phyloP scores from a whole-genome alignment of 1,140 invertebrate genomes.

The Mylabris phalerata region DNA sequence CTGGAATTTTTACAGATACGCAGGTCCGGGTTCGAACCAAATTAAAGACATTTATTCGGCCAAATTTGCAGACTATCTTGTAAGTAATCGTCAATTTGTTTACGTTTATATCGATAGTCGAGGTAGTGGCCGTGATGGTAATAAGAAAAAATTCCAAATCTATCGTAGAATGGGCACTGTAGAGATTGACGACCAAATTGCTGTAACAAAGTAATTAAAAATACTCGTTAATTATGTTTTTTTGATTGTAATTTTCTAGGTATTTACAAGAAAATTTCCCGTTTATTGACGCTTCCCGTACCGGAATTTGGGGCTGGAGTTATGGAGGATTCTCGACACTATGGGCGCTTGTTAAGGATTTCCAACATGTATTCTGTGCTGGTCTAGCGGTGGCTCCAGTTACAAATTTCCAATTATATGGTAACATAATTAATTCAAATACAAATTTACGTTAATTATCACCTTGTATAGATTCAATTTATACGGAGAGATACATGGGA shows the following conservation, averaged over 20 bases:
- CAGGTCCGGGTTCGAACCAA: constrained; percentile 74
- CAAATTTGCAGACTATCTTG: constrained; percentile 74
- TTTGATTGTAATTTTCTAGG: constrained; percentile 37
- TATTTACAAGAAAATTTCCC: constrained; percentile 52
- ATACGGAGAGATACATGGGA: constrained; percentile 92
- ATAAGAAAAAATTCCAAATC: constrained; percentile 71
- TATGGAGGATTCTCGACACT: constrained; percentile 84
- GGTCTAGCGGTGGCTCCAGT: constrained; percentile 88
- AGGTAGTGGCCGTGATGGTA: constrained; percentile 77
- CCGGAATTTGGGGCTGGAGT: constrained; percentile 91
- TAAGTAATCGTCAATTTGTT: constrained; percentile 75
- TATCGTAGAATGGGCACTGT: constrained; percentile 80
- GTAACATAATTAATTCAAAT: constrained; percentile 47
- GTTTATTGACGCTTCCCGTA: constrained; percentile 58
- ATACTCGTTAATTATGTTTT: constrained; percentile 21
- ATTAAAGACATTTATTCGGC: constrained; percentile 69
- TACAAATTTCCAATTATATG: constrained; percentile 88
- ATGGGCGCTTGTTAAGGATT: constrained; percentile 64
- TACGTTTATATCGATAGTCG: constrained; percentile 83
- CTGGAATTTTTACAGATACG: constrained; percentile 55
- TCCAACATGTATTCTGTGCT: constrained; percentile 68
- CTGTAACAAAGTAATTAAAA: constrained; percentile 61
- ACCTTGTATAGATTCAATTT: constrained; percentile 76
- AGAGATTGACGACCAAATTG: constrained; percentile 83
- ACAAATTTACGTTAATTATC: neutral